Percentiles rank a stretch among this genome's conserved stretches.
These are phyloP conservation scores for Didymodactylos carnosus DNA, from an alignment of 2,888 invertebrate species.

Conservation along the genomic window DNA sequence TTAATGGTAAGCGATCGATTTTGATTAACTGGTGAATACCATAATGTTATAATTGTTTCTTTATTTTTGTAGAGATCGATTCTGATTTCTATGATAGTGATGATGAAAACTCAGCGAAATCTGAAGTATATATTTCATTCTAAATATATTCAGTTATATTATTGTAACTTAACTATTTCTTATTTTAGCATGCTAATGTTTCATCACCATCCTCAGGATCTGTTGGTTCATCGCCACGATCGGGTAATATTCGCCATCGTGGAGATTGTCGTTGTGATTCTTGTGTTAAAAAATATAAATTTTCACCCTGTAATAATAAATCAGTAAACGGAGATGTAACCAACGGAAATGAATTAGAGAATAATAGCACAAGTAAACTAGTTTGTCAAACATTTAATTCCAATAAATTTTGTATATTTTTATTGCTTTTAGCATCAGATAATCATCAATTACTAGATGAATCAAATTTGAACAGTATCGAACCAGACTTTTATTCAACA, in stretches of 20 bases:
- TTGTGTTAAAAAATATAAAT: slow-evolving; percentile 14
- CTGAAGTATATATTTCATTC: background rate
- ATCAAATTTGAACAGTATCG: too few species aligned
- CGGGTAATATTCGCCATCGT: slow-evolving; percentile 6
- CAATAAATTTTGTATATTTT: too few species aligned
- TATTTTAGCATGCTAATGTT: background rate
- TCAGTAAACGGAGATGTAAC: too few species aligned
- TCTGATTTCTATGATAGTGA: background rate
- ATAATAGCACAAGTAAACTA: too few species aligned
- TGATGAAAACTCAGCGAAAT: background rate
- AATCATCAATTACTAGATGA: too few species aligned
- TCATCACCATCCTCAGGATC: background rate
- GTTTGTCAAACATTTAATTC: too few species aligned
- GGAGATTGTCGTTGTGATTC: slow-evolving; percentile 8
- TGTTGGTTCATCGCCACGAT: background rate
- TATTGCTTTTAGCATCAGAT: too few species aligned
- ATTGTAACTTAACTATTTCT: too few species aligned
- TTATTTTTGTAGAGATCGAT: background rate
- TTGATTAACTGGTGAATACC: too few species aligned
- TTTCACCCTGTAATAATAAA: background rate
- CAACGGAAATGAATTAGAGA: too few species aligned
- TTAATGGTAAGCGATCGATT: background rate
- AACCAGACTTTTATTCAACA: too few species aligned
- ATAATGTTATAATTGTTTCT: too few species aligned
- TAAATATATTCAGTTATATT: background rate